Evolutionary conservation across 2,888 invertebrate species (phyloP).

Genomic region (Atethmia centrago): DNA sequence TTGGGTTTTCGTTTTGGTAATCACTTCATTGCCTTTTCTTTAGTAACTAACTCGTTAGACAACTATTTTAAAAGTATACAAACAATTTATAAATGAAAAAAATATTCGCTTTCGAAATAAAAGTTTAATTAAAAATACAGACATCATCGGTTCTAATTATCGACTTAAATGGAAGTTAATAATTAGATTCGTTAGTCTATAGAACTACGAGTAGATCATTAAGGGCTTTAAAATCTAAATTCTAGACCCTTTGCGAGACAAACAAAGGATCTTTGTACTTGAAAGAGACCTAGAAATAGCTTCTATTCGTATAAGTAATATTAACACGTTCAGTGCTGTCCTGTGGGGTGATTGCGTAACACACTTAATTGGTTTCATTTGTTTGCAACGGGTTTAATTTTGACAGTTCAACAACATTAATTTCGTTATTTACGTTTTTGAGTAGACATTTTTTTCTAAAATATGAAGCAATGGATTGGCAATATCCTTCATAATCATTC

Average conservation of each 20-base stretch:
- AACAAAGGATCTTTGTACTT: constrained; percentile 27
- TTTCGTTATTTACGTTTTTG: too few species aligned
- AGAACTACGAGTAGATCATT: constrained; percentile 13
- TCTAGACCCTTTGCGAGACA: constrained; percentile 7
- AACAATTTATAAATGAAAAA: constrained; percentile 16
- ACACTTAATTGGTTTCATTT: too few species aligned
- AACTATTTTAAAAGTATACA: background rate
- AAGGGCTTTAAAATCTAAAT: constrained; percentile 25
- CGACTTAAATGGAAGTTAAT: constrained; percentile 35
- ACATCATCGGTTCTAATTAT: too few species aligned
- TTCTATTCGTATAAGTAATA: background rate
- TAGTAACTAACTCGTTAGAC: background rate
- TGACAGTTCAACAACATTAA: too few species aligned
- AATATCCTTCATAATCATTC: too few species aligned
- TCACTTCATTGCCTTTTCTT: background rate
- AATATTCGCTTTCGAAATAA: constrained; percentile 7
- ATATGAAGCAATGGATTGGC: too few species aligned
- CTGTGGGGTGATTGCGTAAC: too few species aligned
- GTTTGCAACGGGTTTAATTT: too few species aligned
- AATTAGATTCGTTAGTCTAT: constrained; percentile 25
- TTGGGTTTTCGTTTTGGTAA: background rate
- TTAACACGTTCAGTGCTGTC: too few species aligned
- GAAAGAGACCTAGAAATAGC: background rate
- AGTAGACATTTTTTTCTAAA: too few species aligned
- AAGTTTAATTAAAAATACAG: constrained; percentile 16